Conservation (phyloP, 2,113 vertebrate genomes). For the Cochlearius cochlearius region DNA sequence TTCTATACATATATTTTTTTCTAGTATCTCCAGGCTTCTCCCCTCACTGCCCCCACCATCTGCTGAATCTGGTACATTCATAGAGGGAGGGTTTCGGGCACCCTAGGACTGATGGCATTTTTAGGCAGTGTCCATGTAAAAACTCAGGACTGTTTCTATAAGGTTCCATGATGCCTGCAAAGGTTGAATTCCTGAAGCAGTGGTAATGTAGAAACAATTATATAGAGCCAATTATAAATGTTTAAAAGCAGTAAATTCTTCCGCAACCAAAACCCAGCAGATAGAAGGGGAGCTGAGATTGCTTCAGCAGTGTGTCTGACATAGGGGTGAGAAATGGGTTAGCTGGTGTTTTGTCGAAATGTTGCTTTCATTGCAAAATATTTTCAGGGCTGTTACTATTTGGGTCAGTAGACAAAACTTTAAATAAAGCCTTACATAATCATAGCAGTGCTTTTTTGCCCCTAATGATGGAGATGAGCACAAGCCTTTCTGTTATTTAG, state of each 20-base stretch:
- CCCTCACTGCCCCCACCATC: too few relatives aligned
- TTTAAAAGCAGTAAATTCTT: background rate
- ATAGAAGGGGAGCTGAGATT: background rate
- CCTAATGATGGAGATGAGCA: background rate
- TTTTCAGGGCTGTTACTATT: background rate
- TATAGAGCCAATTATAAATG: background rate
- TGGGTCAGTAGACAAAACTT: background rate
- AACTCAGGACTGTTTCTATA: background rate
- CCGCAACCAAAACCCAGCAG: background rate
- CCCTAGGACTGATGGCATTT: background rate
- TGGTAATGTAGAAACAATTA: background rate
- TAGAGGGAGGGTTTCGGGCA: background rate
- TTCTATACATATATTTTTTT: background rate
- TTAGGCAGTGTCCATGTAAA: background rate
- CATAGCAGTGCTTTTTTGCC: too few relatives aligned
- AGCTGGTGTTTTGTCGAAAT: background rate
- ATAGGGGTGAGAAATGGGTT: background rate
- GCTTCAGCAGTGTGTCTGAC: background rate
- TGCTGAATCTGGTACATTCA: background rate
- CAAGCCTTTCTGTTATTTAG: background rate
- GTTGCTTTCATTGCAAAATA: background rate
- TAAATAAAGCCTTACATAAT: background rate
- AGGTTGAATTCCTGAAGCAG: background rate
- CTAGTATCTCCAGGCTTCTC: background rate
- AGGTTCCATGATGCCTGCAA: background rate